Evolutionary conservation across 2,113 vertebrate species (phyloP).

Genomic region (Microcebus ravelobensis): DNA sequence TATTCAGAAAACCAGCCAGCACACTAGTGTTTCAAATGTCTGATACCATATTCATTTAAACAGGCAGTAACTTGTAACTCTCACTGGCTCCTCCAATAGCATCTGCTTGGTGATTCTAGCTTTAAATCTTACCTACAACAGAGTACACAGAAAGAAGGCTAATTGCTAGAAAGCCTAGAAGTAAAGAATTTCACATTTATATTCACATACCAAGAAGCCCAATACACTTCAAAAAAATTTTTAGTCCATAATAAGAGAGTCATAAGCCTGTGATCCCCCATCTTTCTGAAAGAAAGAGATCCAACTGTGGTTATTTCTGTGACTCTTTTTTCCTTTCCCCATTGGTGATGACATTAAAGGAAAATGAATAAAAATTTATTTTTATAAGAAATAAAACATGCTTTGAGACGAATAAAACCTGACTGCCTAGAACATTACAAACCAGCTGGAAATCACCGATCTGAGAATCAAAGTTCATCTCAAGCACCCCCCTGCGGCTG

Average conservation of each 20-base stretch:
- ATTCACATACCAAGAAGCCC: background rate
- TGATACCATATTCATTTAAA: background rate
- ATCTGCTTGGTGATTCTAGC: background rate
- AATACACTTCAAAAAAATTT: background rate
- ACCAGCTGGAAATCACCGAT: background rate
- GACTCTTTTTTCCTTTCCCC: background rate
- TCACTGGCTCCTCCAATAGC: background rate
- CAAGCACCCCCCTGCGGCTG: background rate
- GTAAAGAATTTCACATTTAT: background rate
- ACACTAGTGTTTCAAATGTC: background rate
- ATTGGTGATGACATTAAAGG: background rate
- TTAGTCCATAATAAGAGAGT: background rate
- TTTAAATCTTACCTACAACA: background rate
- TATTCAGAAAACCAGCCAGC: background rate
- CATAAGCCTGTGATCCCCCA: background rate
- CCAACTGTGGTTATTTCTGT: background rate
- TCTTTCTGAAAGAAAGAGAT: background rate
- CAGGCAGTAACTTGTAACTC: background rate
- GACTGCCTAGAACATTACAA: background rate
- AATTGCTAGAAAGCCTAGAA: background rate
- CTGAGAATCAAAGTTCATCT: background rate
- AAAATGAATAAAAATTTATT: background rate
- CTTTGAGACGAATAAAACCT: background rate
- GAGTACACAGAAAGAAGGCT: background rate
- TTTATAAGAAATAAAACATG: background rate